These are phyloP conservation scores for Holacanthella duospinosa DNA, from an alignment of 2,888 invertebrate species.

Conservation along the genomic window DNA sequence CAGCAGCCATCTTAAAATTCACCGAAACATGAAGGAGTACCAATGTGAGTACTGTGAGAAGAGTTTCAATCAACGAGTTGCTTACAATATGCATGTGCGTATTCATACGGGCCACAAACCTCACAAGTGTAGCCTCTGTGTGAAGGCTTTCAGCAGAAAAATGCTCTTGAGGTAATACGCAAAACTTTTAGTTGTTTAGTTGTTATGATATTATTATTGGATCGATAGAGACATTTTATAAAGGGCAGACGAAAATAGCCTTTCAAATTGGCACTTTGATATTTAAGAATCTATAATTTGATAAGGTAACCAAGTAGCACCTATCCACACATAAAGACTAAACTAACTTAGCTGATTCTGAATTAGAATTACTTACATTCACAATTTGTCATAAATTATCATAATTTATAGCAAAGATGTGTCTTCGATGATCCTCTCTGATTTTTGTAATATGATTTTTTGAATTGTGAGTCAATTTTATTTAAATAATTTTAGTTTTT, in stretches of 20 bases:
- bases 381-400: too few species aligned
- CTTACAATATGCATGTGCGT: conserved; percentile 71
- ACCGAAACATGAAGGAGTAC: conserved; percentile 52
- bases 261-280: too few species aligned
- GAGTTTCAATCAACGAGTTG: conserved; percentile 73
- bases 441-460: too few species aligned
- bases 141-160: conserved; percentile 52
- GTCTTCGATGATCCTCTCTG: too few species aligned
- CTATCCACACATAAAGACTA: too few species aligned
- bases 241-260: too few species aligned
- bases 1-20: conserved; percentile 77
- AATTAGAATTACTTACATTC: too few species aligned
- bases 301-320: too few species aligned
- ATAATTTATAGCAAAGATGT: too few species aligned
- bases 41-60: conserved; percentile 62
- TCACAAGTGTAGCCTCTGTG: conserved; percentile 23
- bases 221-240: too few species aligned
- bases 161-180: conserved; percentile 72
- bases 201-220: background rate
- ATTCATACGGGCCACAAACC: conserved; percentile 35
- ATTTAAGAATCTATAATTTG: background rate
- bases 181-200: conserved; percentile 39
- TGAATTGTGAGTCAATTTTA: too few species aligned
- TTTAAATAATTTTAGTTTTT: background rate
- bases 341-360: too few species aligned